phyloP scores from a whole-genome alignment of 2,797 vertebrate species.

The Pygocentrus nattereri region DNA sequence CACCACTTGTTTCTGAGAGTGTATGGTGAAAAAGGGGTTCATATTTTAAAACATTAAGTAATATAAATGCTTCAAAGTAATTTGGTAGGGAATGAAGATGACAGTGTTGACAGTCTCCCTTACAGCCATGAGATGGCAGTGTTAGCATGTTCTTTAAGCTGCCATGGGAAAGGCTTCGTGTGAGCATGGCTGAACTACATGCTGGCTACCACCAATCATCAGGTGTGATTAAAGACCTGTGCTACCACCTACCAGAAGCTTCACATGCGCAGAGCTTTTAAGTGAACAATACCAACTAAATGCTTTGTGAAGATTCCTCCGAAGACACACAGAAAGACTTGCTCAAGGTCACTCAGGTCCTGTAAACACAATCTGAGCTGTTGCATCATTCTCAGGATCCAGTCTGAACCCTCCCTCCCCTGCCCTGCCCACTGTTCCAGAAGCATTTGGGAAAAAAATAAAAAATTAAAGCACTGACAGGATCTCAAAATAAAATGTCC shows the following conservation, averaged over 20 bases:
- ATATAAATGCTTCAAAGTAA: background rate
- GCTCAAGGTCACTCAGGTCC: slow-evolving; percentile 8
- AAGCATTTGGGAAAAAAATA: background rate
- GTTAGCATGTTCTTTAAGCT: slow-evolving; percentile 75
- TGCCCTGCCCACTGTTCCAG: background rate
- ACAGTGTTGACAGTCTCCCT: slow-evolving; percentile 23
- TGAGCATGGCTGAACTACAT: slow-evolving; percentile 56
- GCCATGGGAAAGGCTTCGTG: slow-evolving; percentile 30
- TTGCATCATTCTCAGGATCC: slow-evolving; percentile 29
- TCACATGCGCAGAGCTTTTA: slow-evolving; percentile 14
- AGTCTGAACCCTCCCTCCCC: background rate
- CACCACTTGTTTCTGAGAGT: too few species aligned
- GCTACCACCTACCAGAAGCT: slow-evolving; percentile 10
- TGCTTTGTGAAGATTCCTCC: slow-evolving; percentile 11
- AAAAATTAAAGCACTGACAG: background rate
- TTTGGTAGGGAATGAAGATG: background rate
- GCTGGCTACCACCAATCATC: slow-evolving; percentile 45
- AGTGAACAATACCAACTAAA: slow-evolving; percentile 9
- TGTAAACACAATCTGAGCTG: background rate
- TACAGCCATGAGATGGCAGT: slow-evolving; percentile 81
- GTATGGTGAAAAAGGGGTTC: too few species aligned
- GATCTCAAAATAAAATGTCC: background rate
- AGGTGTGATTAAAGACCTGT: slow-evolving; percentile 34
- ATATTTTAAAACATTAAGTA: too few species aligned
- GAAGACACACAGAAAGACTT: background rate